phyloP scores from a whole-genome alignment of 2,113 vertebrate genomes.

The Paramisgurnus dabryanus region DNA sequence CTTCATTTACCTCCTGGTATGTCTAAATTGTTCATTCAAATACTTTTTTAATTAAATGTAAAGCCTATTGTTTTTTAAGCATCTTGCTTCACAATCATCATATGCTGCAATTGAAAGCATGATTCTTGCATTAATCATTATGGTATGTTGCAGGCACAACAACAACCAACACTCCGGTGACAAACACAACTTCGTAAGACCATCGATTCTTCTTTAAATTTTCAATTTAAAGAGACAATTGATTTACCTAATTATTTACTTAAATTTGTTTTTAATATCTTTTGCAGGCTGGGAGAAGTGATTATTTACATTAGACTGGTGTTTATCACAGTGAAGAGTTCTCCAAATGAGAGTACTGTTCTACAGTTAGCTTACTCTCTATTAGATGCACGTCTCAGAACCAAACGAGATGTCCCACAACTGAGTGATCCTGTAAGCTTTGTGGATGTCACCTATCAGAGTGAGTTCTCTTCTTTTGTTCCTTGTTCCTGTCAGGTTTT shows the following conservation, averaged over 20 bases:
- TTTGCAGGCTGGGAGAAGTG: slow-evolving; percentile 29
- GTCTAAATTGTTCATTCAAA: background rate
- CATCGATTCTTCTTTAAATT: background rate
- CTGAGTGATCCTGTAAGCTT: slow-evolving; percentile 7
- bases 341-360: background rate
- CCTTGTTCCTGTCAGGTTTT: background rate
- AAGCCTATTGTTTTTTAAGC: background rate
- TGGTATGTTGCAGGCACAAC: background rate
- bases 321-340: background rate
- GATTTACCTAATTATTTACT: background rate
- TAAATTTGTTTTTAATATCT: background rate
- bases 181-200: slow-evolving; percentile 20
- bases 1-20: background rate
- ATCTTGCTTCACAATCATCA: background rate
- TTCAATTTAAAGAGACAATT: background rate
- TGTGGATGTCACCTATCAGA: background rate
- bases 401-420: background rate
- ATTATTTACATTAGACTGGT: slow-evolving; percentile 42
- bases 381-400: background rate
- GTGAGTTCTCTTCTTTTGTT: background rate
- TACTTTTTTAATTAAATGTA: background rate
- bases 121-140: background rate
- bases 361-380: background rate
- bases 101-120: background rate
- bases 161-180: background rate